phyloP scores from a whole-genome alignment of 2,113 vertebrate genomes.

The Megaceryle torquata region DNA sequence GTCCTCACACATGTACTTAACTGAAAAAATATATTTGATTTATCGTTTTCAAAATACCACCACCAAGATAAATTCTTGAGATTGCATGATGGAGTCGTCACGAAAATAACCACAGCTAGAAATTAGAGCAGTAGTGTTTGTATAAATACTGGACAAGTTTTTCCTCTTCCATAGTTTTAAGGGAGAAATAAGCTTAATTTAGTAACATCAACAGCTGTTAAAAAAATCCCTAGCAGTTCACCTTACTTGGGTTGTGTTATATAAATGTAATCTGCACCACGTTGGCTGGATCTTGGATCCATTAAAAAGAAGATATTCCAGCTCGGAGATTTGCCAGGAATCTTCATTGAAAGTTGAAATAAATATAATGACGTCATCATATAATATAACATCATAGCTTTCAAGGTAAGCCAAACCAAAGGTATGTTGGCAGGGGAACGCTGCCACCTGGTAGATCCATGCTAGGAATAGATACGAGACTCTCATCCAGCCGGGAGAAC shows the following conservation, averaged over 20 bases:
- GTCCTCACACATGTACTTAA: neutral
- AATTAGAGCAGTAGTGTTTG: neutral
- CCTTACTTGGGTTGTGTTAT: constrained; percentile 1
- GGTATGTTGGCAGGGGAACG: constrained; percentile 51
- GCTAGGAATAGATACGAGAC: constrained; percentile 44
- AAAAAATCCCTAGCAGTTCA: constrained; percentile 15
- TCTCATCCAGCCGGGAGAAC: neutral
- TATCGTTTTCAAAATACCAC: neutral
- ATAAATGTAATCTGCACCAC: constrained; percentile 13
- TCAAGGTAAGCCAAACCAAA: constrained; percentile 65
- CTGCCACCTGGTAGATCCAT: constrained; percentile 51
- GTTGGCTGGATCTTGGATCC: constrained; percentile 17
- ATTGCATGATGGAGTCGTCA: neutral
- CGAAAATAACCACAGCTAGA: neutral
- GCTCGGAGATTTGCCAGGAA: constrained; percentile 24
- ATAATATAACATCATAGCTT: constrained; percentile 56
- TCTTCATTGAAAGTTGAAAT: constrained; percentile 55
- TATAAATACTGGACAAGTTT: neutral
- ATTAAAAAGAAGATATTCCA: constrained; percentile 56
- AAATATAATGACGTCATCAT: constrained; percentile 61
- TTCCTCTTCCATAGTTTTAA: constrained; percentile 11
- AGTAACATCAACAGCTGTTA: constrained; percentile 8
- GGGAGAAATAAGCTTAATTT: constrained; percentile 35
- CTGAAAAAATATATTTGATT: neutral
- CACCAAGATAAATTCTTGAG: neutral